These are phyloP conservation scores for Penaeus vannamei DNA, from an alignment of 1,140 invertebrate genomes.

Conservation along the genomic window DNA sequence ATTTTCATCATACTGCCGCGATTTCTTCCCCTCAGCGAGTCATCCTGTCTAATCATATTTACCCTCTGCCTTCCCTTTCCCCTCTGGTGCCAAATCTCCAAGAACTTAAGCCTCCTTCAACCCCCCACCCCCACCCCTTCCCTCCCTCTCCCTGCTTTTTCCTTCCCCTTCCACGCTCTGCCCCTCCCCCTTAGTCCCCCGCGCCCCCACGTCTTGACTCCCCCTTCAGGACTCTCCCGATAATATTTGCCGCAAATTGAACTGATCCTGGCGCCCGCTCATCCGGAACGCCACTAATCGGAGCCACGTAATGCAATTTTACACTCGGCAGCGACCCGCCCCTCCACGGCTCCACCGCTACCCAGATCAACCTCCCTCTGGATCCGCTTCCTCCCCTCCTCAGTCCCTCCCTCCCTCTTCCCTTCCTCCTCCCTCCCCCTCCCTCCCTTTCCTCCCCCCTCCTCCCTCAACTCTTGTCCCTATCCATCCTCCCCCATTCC, in stretches of 20 bases:
- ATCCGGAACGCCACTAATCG: constrained; percentile 55
- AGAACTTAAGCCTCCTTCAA: not conserved
- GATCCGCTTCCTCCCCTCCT: not conserved
- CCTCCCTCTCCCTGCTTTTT: not conserved
- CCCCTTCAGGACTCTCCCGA: constrained; percentile 19
- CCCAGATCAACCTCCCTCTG: not conserved
- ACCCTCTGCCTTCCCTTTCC: too few species aligned
- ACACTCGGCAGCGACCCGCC: constrained; percentile 43
- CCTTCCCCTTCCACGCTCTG: not conserved
- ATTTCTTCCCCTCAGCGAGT: too few species aligned
- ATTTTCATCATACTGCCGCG: too few species aligned
- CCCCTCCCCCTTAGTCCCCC: not conserved
- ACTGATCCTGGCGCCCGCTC: constrained; percentile 58
- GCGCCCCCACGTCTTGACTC: not conserved
- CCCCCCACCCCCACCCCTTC: too few species aligned
- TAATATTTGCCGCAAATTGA: constrained; percentile 65
- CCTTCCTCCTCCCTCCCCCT: not conserved
- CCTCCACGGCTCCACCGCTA: not conserved
- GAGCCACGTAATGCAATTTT: constrained; percentile 62
- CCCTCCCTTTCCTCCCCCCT: not conserved
- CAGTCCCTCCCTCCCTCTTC: not conserved
- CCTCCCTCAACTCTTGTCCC: not conserved
- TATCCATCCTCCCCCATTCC: not conserved
- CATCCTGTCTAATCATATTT: too few species aligned
- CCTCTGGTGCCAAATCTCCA: not conserved